These are phyloP conservation scores for Sebastes steindachneri DNA, from an alignment of 2,797 vertebrate genomes.

Conservation along the genomic window DNA sequence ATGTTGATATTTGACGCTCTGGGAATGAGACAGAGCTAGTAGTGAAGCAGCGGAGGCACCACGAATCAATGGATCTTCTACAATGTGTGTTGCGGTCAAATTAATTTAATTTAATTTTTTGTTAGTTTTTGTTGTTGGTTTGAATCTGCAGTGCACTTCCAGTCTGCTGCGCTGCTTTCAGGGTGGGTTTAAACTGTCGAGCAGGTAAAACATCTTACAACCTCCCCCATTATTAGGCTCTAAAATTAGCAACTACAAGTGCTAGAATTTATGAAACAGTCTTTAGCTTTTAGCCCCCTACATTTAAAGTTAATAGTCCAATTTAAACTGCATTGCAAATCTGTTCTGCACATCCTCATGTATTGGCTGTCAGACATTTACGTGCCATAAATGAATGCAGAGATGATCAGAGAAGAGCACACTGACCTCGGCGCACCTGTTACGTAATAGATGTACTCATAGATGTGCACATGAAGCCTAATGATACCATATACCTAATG, in stretches of 20 bases:
- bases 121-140: too few species aligned
- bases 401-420: background rate
- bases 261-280: background rate
- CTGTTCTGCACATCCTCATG: background rate
- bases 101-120: fast-evolving
- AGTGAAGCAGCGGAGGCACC: too few species aligned
- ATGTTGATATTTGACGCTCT: too few species aligned
- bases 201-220: background rate
- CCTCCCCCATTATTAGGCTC: background rate
- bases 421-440: background rate
- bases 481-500: background rate
- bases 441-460: background rate
- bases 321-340: background rate
- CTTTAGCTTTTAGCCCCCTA: background rate
- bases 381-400: background rate
- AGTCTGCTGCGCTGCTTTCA: background rate
- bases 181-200: background rate
- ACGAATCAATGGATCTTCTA: too few species aligned
- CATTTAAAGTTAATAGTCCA: background rate
- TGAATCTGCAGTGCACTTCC: too few species aligned
- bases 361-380: background rate
- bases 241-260: background rate
- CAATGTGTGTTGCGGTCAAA: too few species aligned
- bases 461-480: background rate
- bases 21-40: too few species aligned